A percentile compares a stretch with the other conserved stretches of the same genome.
These are phyloP conservation scores for Emys orbicularis DNA, from an alignment of 2,797 vertebrate species.

Conservation along the genomic window DNA sequence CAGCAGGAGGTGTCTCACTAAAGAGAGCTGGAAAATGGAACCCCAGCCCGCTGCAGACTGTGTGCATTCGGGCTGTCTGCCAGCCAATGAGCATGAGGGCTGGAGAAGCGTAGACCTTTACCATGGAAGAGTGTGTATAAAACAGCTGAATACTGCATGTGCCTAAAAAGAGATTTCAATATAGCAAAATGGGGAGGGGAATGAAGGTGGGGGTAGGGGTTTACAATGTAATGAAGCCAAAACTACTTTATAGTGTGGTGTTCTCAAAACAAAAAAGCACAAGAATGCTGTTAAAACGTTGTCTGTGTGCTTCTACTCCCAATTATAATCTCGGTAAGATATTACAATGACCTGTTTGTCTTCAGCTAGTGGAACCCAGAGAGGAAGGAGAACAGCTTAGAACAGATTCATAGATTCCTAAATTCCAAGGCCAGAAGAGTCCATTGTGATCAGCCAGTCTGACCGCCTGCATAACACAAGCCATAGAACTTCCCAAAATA, in stretches of 20 bases:
- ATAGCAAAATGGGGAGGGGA: neutral
- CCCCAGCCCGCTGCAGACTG: too few species aligned
- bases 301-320: constrained; percentile 54
- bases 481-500: too few species aligned
- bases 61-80: too few species aligned
- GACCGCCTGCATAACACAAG: too few species aligned
- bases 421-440: too few species aligned
- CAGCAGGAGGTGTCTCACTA: too few species aligned
- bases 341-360: constrained; percentile 26
- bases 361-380: neutral
- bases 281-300: neutral
- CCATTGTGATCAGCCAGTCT: too few species aligned
- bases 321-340: neutral
- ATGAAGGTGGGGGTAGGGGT: neutral
- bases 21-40: too few species aligned
- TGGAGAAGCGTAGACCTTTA: too few species aligned
- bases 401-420: too few species aligned
- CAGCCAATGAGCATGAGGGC: too few species aligned
- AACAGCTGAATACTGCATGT: neutral
- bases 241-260: constrained; percentile 33
- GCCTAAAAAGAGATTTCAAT: constrained; percentile 8
- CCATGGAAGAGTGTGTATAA: neutral
- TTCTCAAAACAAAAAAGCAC: neutral
- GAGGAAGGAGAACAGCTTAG: neutral
- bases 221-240: neutral